Evolutionary conservation across 2,113 vertebrate genomes (phyloP), one percentile per base, ranked within the genome.

Genomic region (Atherinomorus stipes): DNA sequence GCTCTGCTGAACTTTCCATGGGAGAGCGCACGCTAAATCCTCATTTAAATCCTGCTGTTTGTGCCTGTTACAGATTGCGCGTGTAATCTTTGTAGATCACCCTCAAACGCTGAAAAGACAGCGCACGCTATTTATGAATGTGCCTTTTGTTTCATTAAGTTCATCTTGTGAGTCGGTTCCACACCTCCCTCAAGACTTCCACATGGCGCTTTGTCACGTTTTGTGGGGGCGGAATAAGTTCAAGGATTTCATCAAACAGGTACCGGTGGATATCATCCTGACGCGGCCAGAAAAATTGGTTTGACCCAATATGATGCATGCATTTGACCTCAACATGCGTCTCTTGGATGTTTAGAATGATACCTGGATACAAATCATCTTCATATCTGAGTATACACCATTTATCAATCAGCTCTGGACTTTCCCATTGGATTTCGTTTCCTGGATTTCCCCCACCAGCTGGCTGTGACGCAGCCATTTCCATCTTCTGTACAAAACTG

Each of bases 201-300:
- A 49, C 21, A 23, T 52, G 51, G 22, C 4, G 51, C 15, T 53
- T 53, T 25, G 23, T 53, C 23, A 25, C 51, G 2, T 4, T 12
- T 23, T 16, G 51, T 26, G 51, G 51, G 22, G 23, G 22, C 26
- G 51, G 51, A 53, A 53, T n/a, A 6, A 53, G 23, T 13, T 53
- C 23, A 53, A 53, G 51, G 25, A 53, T 13, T 4, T 53, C 23
- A 25, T 26, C 51, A 26, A 25, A 53, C 51, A 53, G 51, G 23
- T 26, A 26, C 51, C 51, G 26, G 51, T 26, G 51, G 51, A 53
- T 53, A 26, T 28, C 51, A 25, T 53, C 51, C 25, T 53, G 51
- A 53, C 16, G 51, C 4, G 23, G 51, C 23, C 51, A 26, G 25
- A 52, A 52, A 22, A 53, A 53, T 26, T 23, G 12, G 51, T 53